A percentile compares a stretch with the other conserved stretches of the same genome.
These are phyloP conservation scores for Psophia crepitans DNA, from an alignment of 2,113 vertebrate genomes.

Conservation along the genomic window DNA sequence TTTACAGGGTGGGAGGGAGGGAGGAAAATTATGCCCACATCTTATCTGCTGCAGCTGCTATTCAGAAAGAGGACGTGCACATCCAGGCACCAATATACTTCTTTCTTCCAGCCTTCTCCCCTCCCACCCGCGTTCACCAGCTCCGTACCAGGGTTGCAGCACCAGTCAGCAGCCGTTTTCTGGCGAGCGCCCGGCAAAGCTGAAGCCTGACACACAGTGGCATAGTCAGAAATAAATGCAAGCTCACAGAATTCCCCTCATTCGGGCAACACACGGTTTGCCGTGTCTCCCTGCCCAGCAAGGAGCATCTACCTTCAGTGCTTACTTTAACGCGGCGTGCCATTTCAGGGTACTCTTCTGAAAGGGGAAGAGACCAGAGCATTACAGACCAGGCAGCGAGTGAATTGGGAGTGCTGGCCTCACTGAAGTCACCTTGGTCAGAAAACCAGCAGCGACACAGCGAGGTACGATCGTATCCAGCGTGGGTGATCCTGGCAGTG, in stretches of 20 bases:
- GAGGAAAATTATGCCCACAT: background rate
- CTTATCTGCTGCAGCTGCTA: background rate
- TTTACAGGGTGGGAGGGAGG: background rate
- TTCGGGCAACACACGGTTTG: background rate
- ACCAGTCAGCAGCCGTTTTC: background rate
- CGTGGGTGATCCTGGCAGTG: accelerated
- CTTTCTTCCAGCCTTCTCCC: background rate
- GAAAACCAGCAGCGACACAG: background rate
- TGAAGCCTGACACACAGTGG: conserved; percentile 57
- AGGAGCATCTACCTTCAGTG: background rate
- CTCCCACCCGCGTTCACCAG: background rate
- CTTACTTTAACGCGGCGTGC: background rate
- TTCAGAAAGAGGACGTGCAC: background rate
- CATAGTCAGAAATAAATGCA: background rate
- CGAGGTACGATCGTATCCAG: accelerated
- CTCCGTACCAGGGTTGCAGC: background rate
- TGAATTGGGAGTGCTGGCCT: background rate
- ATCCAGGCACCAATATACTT: background rate
- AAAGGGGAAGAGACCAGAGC: background rate
- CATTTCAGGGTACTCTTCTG: background rate
- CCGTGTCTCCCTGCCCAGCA: background rate
- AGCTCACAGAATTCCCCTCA: background rate
- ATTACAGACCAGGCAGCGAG: accelerated
- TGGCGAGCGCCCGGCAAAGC: background rate
- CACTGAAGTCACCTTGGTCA: background rate